These are phyloP conservation scores for Gymnarchus niloticus DNA, from an alignment of 2,113 vertebrate species.

Conservation along the genomic window DNA sequence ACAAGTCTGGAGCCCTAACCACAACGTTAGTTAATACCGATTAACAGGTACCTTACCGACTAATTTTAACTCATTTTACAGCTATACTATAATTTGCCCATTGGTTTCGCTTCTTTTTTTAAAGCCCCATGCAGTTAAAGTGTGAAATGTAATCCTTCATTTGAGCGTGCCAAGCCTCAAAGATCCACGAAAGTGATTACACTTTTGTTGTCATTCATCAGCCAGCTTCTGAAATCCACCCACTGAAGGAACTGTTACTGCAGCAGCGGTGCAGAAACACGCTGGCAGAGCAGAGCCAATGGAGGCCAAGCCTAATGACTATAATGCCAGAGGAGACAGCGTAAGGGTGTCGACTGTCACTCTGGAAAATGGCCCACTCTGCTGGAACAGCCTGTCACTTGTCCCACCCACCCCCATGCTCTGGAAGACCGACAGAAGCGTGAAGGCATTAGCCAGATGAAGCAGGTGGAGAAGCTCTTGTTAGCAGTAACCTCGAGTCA, in stretches of 20 bases:
- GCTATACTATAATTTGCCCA: background rate
- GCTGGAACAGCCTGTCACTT: background rate
- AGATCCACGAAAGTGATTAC: background rate
- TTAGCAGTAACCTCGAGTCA: background rate
- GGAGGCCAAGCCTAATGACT: background rate
- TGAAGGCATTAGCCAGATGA: background rate
- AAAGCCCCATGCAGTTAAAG: background rate
- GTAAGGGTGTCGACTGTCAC: background rate
- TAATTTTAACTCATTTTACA: background rate
- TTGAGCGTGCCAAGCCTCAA: background rate
- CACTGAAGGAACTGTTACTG: background rate
- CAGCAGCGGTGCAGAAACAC: background rate
- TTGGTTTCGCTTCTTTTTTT: background rate
- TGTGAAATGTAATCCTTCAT: background rate
- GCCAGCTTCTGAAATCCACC: background rate
- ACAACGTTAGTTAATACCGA: background rate
- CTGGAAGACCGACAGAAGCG: background rate
- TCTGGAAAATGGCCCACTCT: background rate
- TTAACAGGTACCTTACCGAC: background rate
- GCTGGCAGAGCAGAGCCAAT: background rate
- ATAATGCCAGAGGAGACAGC: background rate
- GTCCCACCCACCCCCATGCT: background rate
- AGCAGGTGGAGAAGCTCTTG: background rate
- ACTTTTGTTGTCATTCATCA: background rate
- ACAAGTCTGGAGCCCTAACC: background rate